Evolutionary conservation across 1,140 invertebrate genomes (phyloP).

Genomic region (Drosophila gunungcola): DNA sequence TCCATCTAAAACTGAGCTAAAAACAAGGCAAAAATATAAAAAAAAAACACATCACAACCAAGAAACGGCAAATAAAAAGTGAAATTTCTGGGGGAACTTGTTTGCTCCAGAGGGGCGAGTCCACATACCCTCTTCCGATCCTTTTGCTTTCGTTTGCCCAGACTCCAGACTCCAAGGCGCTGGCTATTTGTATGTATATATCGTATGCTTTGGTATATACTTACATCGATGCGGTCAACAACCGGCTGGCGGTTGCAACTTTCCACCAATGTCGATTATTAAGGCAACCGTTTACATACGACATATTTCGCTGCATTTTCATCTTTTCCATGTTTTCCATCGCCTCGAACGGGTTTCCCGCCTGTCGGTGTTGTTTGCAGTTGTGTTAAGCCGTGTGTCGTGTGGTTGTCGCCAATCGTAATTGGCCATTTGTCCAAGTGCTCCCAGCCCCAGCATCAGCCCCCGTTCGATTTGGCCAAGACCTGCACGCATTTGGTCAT

Average conservation of each 20-base stretch:
- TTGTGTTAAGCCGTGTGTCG: not conserved
- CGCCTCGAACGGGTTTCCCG: slow-evolving; percentile 56
- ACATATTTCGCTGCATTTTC: slow-evolving; percentile 54
- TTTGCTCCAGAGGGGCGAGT: slow-evolving; percentile 19
- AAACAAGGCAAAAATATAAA: slow-evolving; percentile 10
- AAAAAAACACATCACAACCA: not conserved
- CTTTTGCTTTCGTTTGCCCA: slow-evolving; percentile 71
- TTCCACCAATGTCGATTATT: slow-evolving; percentile 81
- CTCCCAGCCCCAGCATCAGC: slow-evolving; percentile 23
- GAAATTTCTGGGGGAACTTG: slow-evolving; percentile 61
- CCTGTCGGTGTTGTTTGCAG: not conserved
- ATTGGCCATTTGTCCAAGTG: slow-evolving; percentile 66
- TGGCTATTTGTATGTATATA: slow-evolving; percentile 8
- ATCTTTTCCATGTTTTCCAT: slow-evolving; percentile 45
- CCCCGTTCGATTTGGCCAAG: slow-evolving; percentile 45
- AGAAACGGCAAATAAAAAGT: slow-evolving; percentile 61
- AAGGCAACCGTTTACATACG: slow-evolving; percentile 77
- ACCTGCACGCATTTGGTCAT: slow-evolving; percentile 43
- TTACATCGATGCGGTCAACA: slow-evolving; percentile 54
- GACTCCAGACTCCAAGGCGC: slow-evolving; percentile 52
- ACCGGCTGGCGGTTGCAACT: slow-evolving; percentile 63
- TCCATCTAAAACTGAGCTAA: slow-evolving; percentile 31
- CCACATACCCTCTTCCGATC: slow-evolving; percentile 38
- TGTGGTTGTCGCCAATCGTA: slow-evolving; percentile 39
- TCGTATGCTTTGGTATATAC: not conserved